Conservation (phyloP, 2,888 invertebrate species). For the Cerceris rybyensis region DNA sequence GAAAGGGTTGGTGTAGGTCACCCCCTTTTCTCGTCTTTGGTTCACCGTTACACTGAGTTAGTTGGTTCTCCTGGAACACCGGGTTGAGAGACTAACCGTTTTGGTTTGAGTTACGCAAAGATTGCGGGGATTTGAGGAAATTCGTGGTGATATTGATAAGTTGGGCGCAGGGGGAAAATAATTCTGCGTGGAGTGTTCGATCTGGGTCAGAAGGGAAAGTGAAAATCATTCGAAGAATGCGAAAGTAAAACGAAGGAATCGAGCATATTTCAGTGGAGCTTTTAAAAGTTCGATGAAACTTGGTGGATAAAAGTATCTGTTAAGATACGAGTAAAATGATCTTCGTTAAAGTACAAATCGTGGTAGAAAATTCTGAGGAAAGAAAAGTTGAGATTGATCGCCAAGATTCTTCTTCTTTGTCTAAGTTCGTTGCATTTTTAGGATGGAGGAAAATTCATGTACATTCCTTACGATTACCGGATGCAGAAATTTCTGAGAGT, state of each 20-base stretch:
- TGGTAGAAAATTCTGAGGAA: no score
- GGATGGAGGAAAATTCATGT: no score
- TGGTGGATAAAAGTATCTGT: no score
- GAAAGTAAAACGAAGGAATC: not conserved
- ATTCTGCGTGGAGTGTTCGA: not conserved
- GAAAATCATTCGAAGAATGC: not conserved
- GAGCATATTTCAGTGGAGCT: slow-evolving; percentile 10
- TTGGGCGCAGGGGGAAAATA: no score
- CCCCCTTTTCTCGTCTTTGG: slow-evolving; percentile 16
- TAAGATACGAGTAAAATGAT: no score
- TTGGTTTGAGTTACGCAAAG: not conserved
- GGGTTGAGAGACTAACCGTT: not conserved
- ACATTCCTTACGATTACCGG: no score
- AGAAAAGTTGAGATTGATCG: not conserved
- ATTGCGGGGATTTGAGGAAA: no score
- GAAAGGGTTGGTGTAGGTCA: slow-evolving; percentile 60
- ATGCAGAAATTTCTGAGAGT: no score
- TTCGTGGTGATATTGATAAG: no score
- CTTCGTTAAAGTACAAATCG: no score
- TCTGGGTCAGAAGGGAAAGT: slow-evolving; percentile 14
- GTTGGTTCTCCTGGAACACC: not conserved
- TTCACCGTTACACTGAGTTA: not conserved
- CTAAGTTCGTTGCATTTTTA: not conserved
- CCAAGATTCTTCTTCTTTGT: no score
- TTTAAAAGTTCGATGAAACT: slow-evolving; percentile 12